Percentiles rank a stretch among this genome's conserved stretches.
phyloP scores from a whole-genome alignment of 2,113 vertebrate genomes.

The Dasyornis broadbenti region DNA sequence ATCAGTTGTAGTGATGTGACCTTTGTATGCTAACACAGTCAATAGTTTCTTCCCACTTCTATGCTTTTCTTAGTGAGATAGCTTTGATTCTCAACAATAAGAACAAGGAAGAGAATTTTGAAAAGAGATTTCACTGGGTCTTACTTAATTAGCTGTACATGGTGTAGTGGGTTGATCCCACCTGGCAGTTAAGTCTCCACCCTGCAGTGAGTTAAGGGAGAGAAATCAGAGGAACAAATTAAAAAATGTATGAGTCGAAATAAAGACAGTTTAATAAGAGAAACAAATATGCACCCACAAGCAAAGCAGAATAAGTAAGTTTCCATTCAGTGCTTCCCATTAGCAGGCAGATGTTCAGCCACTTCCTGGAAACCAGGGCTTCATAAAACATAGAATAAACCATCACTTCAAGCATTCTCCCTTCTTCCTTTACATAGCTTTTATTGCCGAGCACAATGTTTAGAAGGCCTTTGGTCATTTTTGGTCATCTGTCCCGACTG shows the following conservation, averaged over 20 bases:
- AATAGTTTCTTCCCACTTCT: not conserved
- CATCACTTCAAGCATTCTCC: accelerated
- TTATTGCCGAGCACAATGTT: not conserved
- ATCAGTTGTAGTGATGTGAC: not conserved
- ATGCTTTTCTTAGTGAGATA: not conserved
- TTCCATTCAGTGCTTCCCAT: not conserved
- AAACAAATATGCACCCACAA: not conserved
- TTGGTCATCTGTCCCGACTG: accelerated
- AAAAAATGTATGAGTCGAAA: not conserved
- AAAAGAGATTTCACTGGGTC: not conserved
- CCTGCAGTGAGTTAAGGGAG: not conserved
- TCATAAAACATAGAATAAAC: accelerated
- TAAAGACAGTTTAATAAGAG: not conserved
- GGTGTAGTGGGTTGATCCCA: not conserved
- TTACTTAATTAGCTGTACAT: not conserved
- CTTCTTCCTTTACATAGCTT: not conserved
- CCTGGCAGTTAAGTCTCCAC: not conserved
- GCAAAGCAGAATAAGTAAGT: not conserved
- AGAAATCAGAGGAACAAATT: not conserved
- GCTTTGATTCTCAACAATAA: not conserved
- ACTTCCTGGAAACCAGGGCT: not conserved
- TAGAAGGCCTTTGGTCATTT: not conserved
- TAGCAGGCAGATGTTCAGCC: not conserved
- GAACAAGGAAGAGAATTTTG: not conserved
- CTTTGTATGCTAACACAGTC: not conserved